Conservation (phyloP, 2,797 vertebrate genomes). For the Macropodus opercularis region DNA sequence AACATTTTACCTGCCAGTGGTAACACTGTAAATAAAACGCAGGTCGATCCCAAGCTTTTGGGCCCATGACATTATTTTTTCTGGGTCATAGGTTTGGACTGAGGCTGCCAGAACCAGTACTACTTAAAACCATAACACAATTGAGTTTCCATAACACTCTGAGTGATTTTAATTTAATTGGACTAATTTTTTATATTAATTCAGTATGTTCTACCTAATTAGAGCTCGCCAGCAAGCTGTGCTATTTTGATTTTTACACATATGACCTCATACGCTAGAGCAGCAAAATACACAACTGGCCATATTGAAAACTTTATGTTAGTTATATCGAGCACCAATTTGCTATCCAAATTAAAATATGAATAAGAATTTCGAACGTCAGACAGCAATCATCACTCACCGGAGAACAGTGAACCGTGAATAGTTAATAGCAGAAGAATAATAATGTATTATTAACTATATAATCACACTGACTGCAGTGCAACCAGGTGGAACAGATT, state of each 20-base stretch:
- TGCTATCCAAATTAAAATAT: constrained; percentile 16
- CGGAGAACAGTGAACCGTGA: constrained; percentile 2
- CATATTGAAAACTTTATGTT: neutral
- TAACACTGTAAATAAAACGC: neutral
- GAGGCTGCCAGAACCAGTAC: neutral
- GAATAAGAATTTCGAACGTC: constrained; percentile 21
- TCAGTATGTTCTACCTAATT: constrained; percentile 25
- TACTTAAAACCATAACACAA: neutral
- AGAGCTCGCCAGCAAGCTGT: constrained; percentile 73
- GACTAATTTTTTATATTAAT: constrained; percentile 13
- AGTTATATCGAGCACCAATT: constrained; percentile 29
- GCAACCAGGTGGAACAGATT: constrained; percentile 17
- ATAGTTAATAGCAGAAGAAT: neutral
- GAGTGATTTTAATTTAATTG: neutral
- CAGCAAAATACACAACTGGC: constrained; percentile 21
- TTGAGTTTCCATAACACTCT: neutral
- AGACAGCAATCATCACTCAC: neutral
- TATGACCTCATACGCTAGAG: constrained; percentile 10
- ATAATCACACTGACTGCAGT: constrained; percentile 18
- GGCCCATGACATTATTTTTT: too few relatives aligned
- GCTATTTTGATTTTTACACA: constrained; percentile 10
- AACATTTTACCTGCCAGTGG: neutral
- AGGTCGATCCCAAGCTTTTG: neutral
- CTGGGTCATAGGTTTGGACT: too few relatives aligned
- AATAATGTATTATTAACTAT: neutral